Evolutionary conservation across 2,888 invertebrate genomes (phyloP).

Genomic region (Scaptomyza cyrtandrae): DNA sequence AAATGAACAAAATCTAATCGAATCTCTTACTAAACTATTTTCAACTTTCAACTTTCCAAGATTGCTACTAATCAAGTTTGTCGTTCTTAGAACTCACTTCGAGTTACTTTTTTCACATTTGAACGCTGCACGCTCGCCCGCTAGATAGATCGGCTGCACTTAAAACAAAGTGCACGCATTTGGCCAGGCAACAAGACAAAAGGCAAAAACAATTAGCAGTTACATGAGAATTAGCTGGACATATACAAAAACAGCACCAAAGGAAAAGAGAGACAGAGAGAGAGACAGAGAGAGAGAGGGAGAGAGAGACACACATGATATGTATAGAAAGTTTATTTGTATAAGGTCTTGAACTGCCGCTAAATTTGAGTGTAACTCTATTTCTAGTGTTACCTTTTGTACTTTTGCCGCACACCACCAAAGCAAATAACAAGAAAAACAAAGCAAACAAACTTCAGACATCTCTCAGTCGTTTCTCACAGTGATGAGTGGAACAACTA

Average conservation of each 20-base stretch:
- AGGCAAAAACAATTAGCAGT: conserved; percentile 65
- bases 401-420: conserved; percentile 64
- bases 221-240: conserved; percentile 63
- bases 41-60: no score
- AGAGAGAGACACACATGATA: conserved; percentile 1
- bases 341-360: conserved; percentile 70
- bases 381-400: conserved; percentile 68
- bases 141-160: conserved; percentile 61
- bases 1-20: no score
- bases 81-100: not conserved
- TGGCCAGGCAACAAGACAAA: conserved; percentile 50
- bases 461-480: conserved; percentile 54
- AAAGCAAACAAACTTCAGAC: conserved; percentile 14
- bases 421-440: conserved; percentile 36
- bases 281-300: not conserved
- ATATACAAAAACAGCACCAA: conserved; percentile 3
- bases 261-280: conserved; percentile 24
- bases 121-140: not conserved
- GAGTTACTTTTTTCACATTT: conserved; percentile 8
- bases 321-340: conserved; percentile 64
- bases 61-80: not conserved
- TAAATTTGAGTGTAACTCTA: conserved; percentile 77
- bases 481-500: conserved; percentile 29
- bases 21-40: no score
- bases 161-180: conserved; percentile 75